Evolutionary conservation across 2,888 invertebrate genomes (phyloP).

Genomic region (Euproctis similis): DNA sequence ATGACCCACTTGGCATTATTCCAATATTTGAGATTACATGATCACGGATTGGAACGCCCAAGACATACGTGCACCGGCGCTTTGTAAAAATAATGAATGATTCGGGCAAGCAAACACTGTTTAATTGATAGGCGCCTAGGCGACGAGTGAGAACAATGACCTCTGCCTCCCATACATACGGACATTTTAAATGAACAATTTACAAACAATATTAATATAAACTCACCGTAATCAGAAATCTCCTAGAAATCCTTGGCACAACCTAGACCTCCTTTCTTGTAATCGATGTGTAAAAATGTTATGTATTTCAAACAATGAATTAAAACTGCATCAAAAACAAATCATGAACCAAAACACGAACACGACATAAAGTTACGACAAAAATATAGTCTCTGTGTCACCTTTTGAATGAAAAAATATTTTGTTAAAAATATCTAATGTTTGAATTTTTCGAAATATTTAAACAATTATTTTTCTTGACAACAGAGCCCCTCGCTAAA

Average conservation of each 20-base stretch:
- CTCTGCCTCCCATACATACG: constrained; percentile 17
- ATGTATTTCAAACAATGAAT: constrained; percentile 28
- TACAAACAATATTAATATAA: constrained; percentile 19
- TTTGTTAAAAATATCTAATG: no score
- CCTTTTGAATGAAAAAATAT: no score
- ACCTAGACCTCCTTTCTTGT: constrained; percentile 27
- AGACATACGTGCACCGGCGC: constrained; percentile 29
- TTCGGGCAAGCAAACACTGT: no score
- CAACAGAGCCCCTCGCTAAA: constrained; percentile 23
- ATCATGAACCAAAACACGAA: no score
- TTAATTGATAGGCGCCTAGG: constrained; percentile 36
- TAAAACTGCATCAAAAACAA: constrained; percentile 11
- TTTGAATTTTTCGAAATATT: constrained; percentile 11
- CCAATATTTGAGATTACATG: constrained; percentile 37
- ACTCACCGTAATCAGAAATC: constrained; percentile 56
- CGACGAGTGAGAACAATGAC: constrained; percentile 45
- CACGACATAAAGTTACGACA: no score
- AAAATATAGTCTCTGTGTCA: no score
- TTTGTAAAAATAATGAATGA: no score
- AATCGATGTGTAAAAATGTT: constrained; percentile 7
- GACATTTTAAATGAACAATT: constrained; percentile 1
- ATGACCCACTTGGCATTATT: constrained; percentile 63
- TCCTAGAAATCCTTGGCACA: constrained; percentile 28
- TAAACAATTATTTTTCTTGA: constrained; percentile 24
- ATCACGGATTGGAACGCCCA: constrained; percentile 3